These are phyloP conservation scores for Lagodon rhomboides DNA, from an alignment of 2,797 vertebrate genomes.

Conservation along the genomic window DNA sequence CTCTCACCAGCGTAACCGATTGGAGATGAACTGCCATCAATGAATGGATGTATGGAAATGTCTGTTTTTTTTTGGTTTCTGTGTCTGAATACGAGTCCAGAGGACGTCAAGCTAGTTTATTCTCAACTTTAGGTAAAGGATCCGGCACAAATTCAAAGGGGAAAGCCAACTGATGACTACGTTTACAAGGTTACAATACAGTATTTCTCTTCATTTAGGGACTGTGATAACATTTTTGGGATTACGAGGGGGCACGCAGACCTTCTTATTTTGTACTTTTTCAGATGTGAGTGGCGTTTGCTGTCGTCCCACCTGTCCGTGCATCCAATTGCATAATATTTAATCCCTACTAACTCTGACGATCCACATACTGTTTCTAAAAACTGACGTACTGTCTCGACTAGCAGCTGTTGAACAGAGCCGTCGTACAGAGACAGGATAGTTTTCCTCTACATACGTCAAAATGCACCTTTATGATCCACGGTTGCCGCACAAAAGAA, in stretches of 20 bases:
- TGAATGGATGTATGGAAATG: slow-evolving; percentile 15
- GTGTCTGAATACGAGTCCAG: slow-evolving; percentile 1
- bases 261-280: too few species aligned
- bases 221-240: background rate
- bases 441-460: too few species aligned
- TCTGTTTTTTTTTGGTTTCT: slow-evolving; percentile 23
- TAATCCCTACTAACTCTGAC: background rate
- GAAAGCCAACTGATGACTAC: background rate
- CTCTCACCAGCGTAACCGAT: slow-evolving; percentile 19
- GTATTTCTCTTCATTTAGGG: slow-evolving; percentile 1
- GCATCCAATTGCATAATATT: background rate
- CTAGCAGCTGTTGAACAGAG: too few species aligned
- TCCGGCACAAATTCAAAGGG: background rate
- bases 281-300: too few species aligned
- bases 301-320: too few species aligned
- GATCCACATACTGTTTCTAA: background rate
- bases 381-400: background rate
- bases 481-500: background rate
- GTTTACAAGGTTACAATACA: background rate
- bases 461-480: background rate
- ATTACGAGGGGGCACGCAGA: too few species aligned
- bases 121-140: slow-evolving; percentile 1
- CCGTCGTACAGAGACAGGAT: too few species aligned
- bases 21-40: slow-evolving; percentile 25
- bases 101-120: slow-evolving; percentile 21